phyloP scores from a whole-genome alignment of 1,140 invertebrate genomes.

The Galendromus occidentalis region DNA sequence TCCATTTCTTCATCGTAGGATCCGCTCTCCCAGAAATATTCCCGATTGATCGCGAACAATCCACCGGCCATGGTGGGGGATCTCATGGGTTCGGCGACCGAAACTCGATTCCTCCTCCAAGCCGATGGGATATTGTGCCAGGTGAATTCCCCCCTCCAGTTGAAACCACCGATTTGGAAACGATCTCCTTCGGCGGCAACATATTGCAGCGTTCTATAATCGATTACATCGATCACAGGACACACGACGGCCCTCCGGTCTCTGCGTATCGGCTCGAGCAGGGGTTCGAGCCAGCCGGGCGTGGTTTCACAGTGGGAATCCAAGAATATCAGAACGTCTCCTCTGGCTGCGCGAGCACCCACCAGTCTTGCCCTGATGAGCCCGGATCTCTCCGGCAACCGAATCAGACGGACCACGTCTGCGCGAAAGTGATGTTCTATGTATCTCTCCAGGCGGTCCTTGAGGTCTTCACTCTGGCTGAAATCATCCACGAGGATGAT shows the following conservation, averaged over 20 bases:
- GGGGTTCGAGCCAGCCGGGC: constrained; percentile 82
- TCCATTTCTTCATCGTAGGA: constrained; percentile 83
- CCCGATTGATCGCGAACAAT: constrained; percentile 87
- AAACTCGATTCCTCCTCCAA: constrained; percentile 48
- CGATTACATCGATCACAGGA: constrained; percentile 89
- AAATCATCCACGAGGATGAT: constrained; percentile 93
- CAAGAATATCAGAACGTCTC: constrained; percentile 91
- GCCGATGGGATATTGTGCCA: constrained; percentile 74
- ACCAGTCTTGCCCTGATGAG: constrained; percentile 71
- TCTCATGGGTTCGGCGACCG: constrained; percentile 84
- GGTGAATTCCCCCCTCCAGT: constrained; percentile 99
- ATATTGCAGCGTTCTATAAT: constrained; percentile 82
- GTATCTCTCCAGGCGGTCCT: constrained; percentile 67
- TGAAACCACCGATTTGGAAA: constrained; percentile 64
- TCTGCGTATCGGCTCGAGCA: constrained; percentile 74
- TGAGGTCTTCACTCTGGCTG: constrained; percentile 82
- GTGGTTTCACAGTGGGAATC: constrained; percentile 78
- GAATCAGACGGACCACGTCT: constrained; percentile 65
- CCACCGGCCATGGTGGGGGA: constrained; percentile 46
- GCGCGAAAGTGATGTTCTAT: constrained; percentile 49
- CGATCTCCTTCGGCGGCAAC: constrained; percentile 44
- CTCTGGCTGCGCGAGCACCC: constrained; percentile 75
- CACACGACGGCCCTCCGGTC: constrained; percentile 78
- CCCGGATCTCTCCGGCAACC: constrained; percentile 68
- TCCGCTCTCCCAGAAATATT: constrained; percentile 87